These are phyloP conservation scores for Aleiodes testaceus DNA, from an alignment of 2,888 invertebrate genomes.

Conservation along the genomic window DNA sequence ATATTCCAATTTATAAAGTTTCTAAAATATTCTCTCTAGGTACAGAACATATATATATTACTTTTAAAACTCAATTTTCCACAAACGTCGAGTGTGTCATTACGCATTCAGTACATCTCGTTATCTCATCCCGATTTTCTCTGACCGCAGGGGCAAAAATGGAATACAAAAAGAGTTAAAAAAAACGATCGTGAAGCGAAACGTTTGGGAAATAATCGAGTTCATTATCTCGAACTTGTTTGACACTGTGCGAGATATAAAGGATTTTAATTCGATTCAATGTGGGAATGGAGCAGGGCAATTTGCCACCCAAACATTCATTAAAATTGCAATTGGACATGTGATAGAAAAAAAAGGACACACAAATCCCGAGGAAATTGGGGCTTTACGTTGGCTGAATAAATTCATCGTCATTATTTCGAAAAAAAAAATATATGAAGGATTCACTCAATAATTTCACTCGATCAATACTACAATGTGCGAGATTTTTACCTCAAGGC, in stretches of 20 bases:
- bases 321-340: conserved; percentile 7
- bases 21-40: neutral
- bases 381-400: neutral
- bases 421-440: neutral
- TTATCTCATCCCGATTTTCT: neutral
- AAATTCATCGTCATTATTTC: neutral
- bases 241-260: neutral
- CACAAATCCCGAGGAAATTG: no score
- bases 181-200: neutral
- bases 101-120: conserved; percentile 1
- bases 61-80: conserved; percentile 12
- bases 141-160: neutral
- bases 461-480: neutral
- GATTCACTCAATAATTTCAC: neutral
- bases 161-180: neutral
- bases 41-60: neutral
- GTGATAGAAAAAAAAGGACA: neutral
- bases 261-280: conserved; percentile 11
- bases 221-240: conserved; percentile 10
- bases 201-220: conserved; percentile 12
- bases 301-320: conserved; percentile 4
- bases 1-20: neutral
- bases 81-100: conserved; percentile 5
- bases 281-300: neutral
- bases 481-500: conserved; percentile 3